Conservation (phyloP, 2,888 invertebrate species). For the Steinernema carpocapsae region DNA sequence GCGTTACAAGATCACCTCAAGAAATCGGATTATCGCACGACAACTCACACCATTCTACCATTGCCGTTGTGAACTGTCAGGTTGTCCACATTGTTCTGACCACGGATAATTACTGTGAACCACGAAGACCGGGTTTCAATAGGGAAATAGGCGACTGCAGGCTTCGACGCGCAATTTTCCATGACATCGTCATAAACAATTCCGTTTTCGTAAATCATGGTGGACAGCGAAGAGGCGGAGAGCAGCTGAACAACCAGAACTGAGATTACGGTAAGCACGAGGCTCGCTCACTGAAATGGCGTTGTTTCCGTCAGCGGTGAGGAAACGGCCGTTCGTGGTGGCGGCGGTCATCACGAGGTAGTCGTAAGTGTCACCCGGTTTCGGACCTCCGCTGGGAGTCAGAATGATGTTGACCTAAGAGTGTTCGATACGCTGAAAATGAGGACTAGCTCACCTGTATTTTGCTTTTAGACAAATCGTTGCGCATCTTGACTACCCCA, state of each 20-base stretch:
- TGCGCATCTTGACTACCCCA: neutral
- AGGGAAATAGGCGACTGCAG: slow-evolving; percentile 32
- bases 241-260: neutral
- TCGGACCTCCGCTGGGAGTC: slow-evolving; percentile 20
- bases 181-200: slow-evolving; percentile 20
- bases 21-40: neutral
- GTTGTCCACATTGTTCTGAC: slow-evolving; percentile 21
- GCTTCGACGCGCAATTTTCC: slow-evolving; percentile 18
- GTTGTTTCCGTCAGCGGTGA: slow-evolving; percentile 34
- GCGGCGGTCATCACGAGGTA: slow-evolving; percentile 40
- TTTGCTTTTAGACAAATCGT: slow-evolving; percentile 1
- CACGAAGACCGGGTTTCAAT: slow-evolving; percentile 34
- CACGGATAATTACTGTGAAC: slow-evolving; percentile 36
- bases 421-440: slow-evolving; percentile 39
- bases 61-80: slow-evolving; percentile 32
- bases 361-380: neutral
- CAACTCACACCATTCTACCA: neutral
- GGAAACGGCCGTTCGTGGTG: slow-evolving; percentile 50
- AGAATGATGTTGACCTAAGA: slow-evolving; percentile 39
- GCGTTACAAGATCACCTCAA: neutral
- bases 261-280: too few species aligned
- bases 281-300: neutral
- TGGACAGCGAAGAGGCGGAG: neutral
- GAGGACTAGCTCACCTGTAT: slow-evolving; percentile 17
- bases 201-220: slow-evolving; percentile 37